phyloP scores from a whole-genome alignment of 1,140 invertebrate genomes.

The Drosophila carrolli region DNA sequence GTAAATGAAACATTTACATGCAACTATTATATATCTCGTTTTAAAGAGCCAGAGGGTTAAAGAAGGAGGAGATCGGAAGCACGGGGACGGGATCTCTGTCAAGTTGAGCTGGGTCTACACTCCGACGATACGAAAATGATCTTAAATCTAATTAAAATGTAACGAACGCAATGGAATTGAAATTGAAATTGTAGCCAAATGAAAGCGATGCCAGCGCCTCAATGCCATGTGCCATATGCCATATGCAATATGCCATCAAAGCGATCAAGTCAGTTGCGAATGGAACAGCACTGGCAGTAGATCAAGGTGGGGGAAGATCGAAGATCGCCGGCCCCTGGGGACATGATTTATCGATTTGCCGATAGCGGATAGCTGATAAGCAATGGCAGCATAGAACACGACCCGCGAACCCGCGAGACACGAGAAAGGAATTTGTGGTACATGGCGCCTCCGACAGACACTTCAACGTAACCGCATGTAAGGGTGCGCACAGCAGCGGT shows the following conservation, averaged over 20 bases:
- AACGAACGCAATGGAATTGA: slow-evolving; percentile 33
- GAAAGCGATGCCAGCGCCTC: slow-evolving; percentile 34
- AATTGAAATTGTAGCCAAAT: slow-evolving; percentile 41
- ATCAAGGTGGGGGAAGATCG: slow-evolving; percentile 36
- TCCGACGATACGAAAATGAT: slow-evolving; percentile 13
- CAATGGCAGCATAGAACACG: slow-evolving; percentile 17
- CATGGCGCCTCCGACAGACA: slow-evolving; percentile 12
- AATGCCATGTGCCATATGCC: slow-evolving; percentile 11
- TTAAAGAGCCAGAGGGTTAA: not conserved
- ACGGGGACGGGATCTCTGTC: slow-evolving; percentile 4
- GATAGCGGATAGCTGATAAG: slow-evolving; percentile 55
- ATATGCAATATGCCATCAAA: not conserved
- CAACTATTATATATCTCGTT: no score
- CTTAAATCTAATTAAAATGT: slow-evolving; percentile 45
- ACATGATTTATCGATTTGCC: slow-evolving; percentile 44
- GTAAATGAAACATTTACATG: no score
- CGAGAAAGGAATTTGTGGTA: slow-evolving; percentile 40
- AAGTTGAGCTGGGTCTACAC: slow-evolving; percentile 29
- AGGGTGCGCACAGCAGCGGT: slow-evolving; percentile 7
- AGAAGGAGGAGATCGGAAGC: not conserved
- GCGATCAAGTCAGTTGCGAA: slow-evolving; percentile 9
- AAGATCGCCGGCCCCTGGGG: not conserved
- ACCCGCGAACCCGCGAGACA: slow-evolving; percentile 16
- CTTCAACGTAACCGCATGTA: slow-evolving; percentile 8
- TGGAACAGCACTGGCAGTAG: slow-evolving; percentile 15